These are phyloP conservation scores for Pampusana beccarii DNA, from an alignment of 2,113 vertebrate species.

Conservation along the genomic window DNA sequence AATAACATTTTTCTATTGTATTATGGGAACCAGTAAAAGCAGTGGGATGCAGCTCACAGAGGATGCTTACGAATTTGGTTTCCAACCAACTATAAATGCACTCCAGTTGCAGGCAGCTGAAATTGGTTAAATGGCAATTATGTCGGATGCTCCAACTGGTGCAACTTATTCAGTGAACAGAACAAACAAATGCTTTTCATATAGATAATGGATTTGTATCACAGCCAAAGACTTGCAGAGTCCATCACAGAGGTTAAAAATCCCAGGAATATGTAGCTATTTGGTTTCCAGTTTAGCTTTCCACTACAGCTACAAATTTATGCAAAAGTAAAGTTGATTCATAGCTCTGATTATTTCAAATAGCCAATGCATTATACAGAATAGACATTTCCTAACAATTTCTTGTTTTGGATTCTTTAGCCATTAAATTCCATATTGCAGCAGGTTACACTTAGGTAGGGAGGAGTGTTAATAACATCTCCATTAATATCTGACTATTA, in stretches of 20 bases:
- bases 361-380: neutral
- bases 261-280: neutral
- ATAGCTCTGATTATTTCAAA: neutral
- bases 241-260: neutral
- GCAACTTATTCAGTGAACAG: neutral
- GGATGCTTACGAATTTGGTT: neutral
- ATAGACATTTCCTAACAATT: neutral
- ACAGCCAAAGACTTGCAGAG: neutral
- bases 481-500: neutral
- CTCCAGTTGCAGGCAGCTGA: slow-evolving; percentile 7
- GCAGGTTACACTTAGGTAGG: neutral
- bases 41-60: neutral
- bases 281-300: neutral
- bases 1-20: neutral
- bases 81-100: neutral
- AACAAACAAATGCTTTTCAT: slow-evolving; percentile 16
- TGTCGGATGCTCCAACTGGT: neutral
- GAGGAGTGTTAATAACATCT: neutral
- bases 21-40: neutral
- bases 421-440: neutral
- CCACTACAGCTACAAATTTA: neutral
- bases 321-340: neutral
- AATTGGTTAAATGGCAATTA: slow-evolving; percentile 21
- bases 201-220: slow-evolving; percentile 4
- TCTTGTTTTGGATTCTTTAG: neutral